These are phyloP conservation scores for Drosophila dunni DNA, from an alignment of 1,140 invertebrate species.

Conservation along the genomic window DNA sequence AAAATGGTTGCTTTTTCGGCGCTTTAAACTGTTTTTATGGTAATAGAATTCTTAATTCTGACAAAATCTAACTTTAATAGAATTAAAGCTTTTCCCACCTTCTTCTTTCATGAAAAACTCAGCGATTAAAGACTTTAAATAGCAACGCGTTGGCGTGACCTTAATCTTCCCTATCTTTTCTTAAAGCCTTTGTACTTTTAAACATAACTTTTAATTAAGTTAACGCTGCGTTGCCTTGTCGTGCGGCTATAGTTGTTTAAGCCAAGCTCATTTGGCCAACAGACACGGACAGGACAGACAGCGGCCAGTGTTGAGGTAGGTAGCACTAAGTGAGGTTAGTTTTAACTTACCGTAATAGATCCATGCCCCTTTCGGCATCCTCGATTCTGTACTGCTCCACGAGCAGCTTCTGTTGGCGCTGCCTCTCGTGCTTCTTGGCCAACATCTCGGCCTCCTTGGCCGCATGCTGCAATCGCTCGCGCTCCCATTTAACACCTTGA, in stretches of 20 bases:
- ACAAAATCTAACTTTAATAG: too few relatives aligned
- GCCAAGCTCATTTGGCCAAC: conserved; percentile 7
- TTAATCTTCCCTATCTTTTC: background rate
- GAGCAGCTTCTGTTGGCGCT: conserved; percentile 67
- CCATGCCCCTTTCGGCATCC: conserved; percentile 76
- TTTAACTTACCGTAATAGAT: conserved; percentile 73
- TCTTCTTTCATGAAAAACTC: background rate
- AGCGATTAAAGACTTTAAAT: conserved; percentile 6
- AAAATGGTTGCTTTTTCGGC: too few relatives aligned
- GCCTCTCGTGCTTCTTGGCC: conserved; percentile 62
- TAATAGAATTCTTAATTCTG: too few relatives aligned
- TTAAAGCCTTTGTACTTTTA: conserved; percentile 4
- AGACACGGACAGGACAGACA: background rate
- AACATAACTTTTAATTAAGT: conserved; percentile 42
- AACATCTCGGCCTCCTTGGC: conserved; percentile 71
- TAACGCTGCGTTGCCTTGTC: background rate
- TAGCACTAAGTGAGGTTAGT: background rate
- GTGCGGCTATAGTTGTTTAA: conserved; percentile 9
- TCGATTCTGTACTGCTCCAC: conserved; percentile 74
- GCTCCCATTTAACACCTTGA: conserved; percentile 82
- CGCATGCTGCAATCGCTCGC: conserved; percentile 73
- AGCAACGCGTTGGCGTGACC: background rate
- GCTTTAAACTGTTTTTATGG: too few relatives aligned
- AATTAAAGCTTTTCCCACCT: background rate
- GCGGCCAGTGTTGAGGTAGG: background rate